These are phyloP conservation scores for Alligator sinensis DNA, from an alignment of 2,113 vertebrate species.

Conservation along the genomic window DNA sequence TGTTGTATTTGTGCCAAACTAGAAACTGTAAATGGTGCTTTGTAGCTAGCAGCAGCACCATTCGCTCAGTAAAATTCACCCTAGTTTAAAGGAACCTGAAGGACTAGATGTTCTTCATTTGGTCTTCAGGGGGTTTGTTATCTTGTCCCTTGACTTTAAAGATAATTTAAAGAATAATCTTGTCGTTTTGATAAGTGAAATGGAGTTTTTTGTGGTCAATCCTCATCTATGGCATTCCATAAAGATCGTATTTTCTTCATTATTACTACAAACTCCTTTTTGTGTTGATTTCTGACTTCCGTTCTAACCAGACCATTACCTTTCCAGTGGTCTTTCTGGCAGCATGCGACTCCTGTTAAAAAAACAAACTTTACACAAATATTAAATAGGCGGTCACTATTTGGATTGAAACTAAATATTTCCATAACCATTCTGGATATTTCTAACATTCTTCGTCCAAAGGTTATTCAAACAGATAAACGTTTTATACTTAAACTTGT, in stretches of 20 bases:
- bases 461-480: background rate
- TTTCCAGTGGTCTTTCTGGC: background rate
- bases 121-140: background rate
- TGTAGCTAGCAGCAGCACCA: background rate
- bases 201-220: background rate
- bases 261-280: background rate
- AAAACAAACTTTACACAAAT: too few relatives aligned
- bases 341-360: too few relatives aligned
- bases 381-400: too few relatives aligned
- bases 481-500: background rate
- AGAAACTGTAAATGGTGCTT: background rate
- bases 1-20: background rate
- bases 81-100: background rate
- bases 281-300: background rate
- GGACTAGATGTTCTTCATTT: background rate
- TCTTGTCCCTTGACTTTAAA: background rate
- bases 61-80: background rate
- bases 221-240: background rate
- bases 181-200: background rate
- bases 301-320: background rate
- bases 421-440: background rate
- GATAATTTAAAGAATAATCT: background rate
- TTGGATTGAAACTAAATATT: too few relatives aligned
- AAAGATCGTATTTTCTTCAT: background rate
- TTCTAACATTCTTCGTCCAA: background rate